phyloP scores from a whole-genome alignment of 2,888 invertebrate species.

The Dendrolimus houi region DNA sequence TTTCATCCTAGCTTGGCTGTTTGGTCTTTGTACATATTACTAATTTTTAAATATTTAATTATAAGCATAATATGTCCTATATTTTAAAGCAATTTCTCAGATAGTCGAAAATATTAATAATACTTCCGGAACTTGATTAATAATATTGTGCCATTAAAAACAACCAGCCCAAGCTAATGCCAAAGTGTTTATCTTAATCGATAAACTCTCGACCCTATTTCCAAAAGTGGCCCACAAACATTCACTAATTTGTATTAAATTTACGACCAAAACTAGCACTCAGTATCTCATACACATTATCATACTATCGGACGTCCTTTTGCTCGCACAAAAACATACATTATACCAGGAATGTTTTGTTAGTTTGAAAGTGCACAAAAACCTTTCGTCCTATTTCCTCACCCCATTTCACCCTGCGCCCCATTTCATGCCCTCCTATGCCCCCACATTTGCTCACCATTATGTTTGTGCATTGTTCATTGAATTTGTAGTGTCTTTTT shows the following conservation, averaged over 20 bases:
- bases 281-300: conserved; percentile 3
- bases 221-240: not conserved
- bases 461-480: conserved; percentile 38
- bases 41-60: too few relatives aligned
- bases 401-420: conserved; percentile 7
- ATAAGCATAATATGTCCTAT: too few relatives aligned
- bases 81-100: too few relatives aligned
- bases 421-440: conserved; percentile 3
- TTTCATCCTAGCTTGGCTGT: too few relatives aligned
- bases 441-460: conserved; percentile 15
- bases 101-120: too few relatives aligned
- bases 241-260: not conserved
- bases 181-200: not conserved
- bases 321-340: conserved; percentile 15
- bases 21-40: too few relatives aligned
- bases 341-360: conserved; percentile 8
- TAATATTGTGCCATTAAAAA: too few relatives aligned
- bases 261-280: not conserved
- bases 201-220: not conserved
- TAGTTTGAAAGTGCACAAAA: conserved; percentile 5
- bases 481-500: conserved; percentile 32
- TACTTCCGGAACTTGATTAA: too few relatives aligned
- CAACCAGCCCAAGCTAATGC: too few relatives aligned
- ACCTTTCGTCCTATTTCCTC: conserved; percentile 7
- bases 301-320: conserved; percentile 1